These are phyloP conservation scores for Sphenodon punctatus DNA, from an alignment of 2,797 vertebrate species.

Conservation along the genomic window DNA sequence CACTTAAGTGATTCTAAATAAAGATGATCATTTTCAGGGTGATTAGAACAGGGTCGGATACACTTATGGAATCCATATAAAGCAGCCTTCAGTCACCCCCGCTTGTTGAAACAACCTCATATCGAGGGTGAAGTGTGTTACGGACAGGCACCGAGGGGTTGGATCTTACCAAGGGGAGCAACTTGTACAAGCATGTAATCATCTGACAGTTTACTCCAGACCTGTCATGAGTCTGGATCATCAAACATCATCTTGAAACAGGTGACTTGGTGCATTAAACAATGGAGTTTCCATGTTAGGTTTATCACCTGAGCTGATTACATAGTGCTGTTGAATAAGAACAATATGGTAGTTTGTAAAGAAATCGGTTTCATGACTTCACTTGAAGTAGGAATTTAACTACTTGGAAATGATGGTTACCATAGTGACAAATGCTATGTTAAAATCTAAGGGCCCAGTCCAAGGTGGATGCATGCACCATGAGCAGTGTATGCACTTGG, in stretches of 20 bases:
- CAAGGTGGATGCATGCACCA: no score
- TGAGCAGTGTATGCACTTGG: no score
- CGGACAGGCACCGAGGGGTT: background rate
- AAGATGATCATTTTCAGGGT: background rate
- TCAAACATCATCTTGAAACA: conserved; percentile 34
- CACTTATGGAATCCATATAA: background rate
- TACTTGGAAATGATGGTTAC: conserved; percentile 41
- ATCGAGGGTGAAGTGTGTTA: background rate
- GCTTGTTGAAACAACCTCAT: background rate
- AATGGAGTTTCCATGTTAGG: conserved; percentile 18
- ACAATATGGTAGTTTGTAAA: conserved; percentile 8
- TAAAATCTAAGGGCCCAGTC: conserved; percentile 1
- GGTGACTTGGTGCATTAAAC: conserved; percentile 52
- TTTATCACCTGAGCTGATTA: conserved; percentile 52
- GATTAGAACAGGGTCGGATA: background rate
- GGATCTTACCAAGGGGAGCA: background rate
- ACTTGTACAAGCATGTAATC: background rate
- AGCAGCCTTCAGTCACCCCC: background rate
- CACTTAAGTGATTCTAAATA: no score
- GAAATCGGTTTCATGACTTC: conserved; percentile 36
- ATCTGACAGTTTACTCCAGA: conserved; percentile 9
- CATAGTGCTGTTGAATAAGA: conserved; percentile 38
- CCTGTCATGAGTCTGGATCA: conserved; percentile 21
- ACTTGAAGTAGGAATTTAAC: conserved; percentile 13
- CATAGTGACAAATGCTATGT: conserved; percentile 28